A percentile compares a stretch with the other conserved stretches of the same genome.
Evolutionary conservation across 1,140 invertebrate genomes (phyloP).

Genomic region (Sitodiplosis mosellana): DNA sequence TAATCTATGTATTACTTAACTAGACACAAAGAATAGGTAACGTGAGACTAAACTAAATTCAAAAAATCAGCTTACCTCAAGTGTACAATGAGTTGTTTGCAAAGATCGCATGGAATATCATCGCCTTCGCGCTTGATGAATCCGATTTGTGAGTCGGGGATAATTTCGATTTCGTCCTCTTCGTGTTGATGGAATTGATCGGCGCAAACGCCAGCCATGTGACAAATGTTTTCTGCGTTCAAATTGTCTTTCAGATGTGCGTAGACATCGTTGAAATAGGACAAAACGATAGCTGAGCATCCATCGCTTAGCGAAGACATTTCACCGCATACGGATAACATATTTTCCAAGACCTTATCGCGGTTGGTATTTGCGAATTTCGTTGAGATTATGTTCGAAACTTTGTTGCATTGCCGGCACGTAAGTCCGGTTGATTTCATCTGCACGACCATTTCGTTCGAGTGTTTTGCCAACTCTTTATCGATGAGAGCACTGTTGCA

Average conservation of each 20-base stretch:
- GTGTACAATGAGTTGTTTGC: slow-evolving; percentile 61
- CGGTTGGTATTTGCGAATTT: slow-evolving; percentile 33
- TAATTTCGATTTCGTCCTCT: slow-evolving; percentile 29
- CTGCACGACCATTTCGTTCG: background rate
- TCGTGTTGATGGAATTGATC: slow-evolving; percentile 32
- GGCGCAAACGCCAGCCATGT: slow-evolving; percentile 52
- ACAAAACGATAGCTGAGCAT: slow-evolving; percentile 50
- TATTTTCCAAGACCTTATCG: slow-evolving; percentile 34
- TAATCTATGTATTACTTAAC: background rate
- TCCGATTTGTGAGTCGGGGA: slow-evolving; percentile 32
- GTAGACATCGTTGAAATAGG: slow-evolving; percentile 50
- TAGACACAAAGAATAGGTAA: too few relatives aligned
- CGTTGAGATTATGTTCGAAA: slow-evolving; percentile 30
- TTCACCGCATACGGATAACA: slow-evolving; percentile 39
- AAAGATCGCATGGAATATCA: slow-evolving; percentile 67
- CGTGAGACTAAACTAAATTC: too few relatives aligned
- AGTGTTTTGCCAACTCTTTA: slow-evolving; percentile 21
- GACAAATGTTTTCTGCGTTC: slow-evolving; percentile 43
- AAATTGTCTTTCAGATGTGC: slow-evolving; percentile 39
- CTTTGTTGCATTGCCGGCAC: slow-evolving; percentile 36
- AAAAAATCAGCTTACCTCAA: slow-evolving; percentile 33
- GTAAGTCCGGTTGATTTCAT: slow-evolving; percentile 6
- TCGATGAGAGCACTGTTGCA: slow-evolving; percentile 64
- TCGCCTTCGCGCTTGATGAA: slow-evolving; percentile 30
- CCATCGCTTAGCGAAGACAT: slow-evolving; percentile 55